Conservation (phyloP, 2,797 vertebrate species). For the Molossus molossus region DNA sequence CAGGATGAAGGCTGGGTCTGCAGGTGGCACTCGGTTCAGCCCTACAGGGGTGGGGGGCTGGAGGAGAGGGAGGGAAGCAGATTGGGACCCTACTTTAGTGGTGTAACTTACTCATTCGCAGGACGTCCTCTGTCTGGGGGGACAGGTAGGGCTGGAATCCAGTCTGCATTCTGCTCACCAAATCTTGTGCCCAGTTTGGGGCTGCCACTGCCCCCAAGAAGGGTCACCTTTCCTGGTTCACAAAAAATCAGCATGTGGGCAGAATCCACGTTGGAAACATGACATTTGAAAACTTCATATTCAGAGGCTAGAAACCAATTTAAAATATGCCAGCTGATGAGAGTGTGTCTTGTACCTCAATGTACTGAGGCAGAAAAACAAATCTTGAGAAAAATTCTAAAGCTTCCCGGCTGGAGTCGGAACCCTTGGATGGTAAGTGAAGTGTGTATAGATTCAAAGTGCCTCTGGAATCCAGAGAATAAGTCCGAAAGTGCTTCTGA, state of each 20-base stretch:
- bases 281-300: neutral
- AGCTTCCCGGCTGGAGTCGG: neutral
- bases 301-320: slow-evolving; percentile 16
- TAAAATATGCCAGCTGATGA: neutral
- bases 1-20: neutral
- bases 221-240: neutral
- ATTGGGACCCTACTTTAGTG: neutral
- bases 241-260: neutral
- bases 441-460: neutral
- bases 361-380: neutral
- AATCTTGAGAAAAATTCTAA: neutral
- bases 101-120: neutral
- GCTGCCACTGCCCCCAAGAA: neutral
- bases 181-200: too few species aligned
- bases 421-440: neutral
- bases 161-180: neutral
- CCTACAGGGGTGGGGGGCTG: neutral
- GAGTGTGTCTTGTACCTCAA: neutral
- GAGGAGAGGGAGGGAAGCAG: neutral
- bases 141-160: neutral
- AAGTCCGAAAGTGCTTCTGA: neutral
- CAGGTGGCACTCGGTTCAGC: neutral
- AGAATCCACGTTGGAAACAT: slow-evolving; percentile 37
- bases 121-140: neutral
- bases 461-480: neutral